Percentiles rank a stretch among this genome's conserved stretches.
Conservation (phyloP, 2,113 vertebrate species). For the Typhlomys cinereus region DNA sequence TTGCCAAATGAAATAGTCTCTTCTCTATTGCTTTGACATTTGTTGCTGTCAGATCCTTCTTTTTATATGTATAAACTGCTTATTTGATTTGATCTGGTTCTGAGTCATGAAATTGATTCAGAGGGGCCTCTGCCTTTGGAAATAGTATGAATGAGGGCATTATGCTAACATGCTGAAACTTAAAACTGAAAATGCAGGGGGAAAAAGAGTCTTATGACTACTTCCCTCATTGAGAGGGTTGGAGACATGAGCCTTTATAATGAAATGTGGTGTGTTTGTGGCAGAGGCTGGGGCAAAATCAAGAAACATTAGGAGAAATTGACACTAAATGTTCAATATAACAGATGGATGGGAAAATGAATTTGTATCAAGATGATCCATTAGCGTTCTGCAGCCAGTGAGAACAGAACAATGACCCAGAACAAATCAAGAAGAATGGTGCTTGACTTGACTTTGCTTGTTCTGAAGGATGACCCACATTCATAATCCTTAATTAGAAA, state of each 20-base stretch:
- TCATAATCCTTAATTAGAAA: constrained; percentile 80
- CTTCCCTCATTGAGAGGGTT: constrained; percentile 40
- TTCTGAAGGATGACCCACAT: constrained; percentile 74
- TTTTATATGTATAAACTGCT: constrained; percentile 62
- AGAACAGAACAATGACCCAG: constrained; percentile 80
- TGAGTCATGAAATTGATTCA: constrained; percentile 69
- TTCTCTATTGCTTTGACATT: constrained; percentile 59
- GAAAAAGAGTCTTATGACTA: constrained; percentile 48
- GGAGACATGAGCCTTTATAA: constrained; percentile 69
- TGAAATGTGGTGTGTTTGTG: constrained; percentile 61
- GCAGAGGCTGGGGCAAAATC: constrained; percentile 33
- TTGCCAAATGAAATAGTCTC: constrained; percentile 60
- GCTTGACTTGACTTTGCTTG: constrained; percentile 77
- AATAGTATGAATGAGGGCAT: constrained; percentile 71
- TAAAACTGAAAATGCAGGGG: constrained; percentile 62
- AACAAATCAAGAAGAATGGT: constrained; percentile 83
- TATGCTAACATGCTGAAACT: constrained; percentile 70
- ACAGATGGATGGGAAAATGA: constrained; percentile 77
- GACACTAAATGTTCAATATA: constrained; percentile 74
- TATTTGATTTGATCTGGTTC: constrained; percentile 66
- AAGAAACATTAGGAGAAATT: constrained; percentile 71
- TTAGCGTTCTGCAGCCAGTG: constrained; percentile 73
- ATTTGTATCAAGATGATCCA: constrained; percentile 77
- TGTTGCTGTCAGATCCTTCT: constrained; percentile 49
- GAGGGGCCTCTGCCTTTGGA: constrained; percentile 59